Base-by-base conservation (phyloP, 2,888 invertebrate species). In the Diarsia mendica region DNA sequence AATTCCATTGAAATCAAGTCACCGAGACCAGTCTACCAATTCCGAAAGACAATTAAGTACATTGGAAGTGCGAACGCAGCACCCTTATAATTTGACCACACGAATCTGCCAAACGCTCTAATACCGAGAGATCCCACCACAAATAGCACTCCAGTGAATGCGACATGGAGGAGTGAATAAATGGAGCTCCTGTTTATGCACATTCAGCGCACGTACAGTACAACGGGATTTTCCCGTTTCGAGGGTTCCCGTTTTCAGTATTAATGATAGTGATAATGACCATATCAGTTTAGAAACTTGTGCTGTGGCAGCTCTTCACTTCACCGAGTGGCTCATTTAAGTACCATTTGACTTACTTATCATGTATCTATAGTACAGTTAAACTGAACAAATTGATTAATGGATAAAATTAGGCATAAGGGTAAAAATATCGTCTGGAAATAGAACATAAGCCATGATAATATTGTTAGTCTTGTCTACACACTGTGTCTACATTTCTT, bases 21-120 rank as follows among this genome's bases (percentile, higher is more conserved):
- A 64, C 39, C 6, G 18, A 75, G 55, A 44, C 44, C 39, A 69
- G 61, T 71, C 48, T 0, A 68, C 20, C 55, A 68, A 66, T 67
- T 28, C 39, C 20, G 15, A 70, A 67, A 72, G 85, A 71, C 78
- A 70, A 85, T 85, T 73, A n/a, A n/a, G n/a, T n/a, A 71, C 69
- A 72, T 67, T 53, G 60, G 44, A 64, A 85, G 49, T 82, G 85
- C 78, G 65, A 69, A 58, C 49, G 23, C 55, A 39, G 78, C 61
- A 11, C 46, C 72, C 85, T 77, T 82, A 73, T 85, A 82, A 85
- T 85, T 85, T 82, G 72, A 82, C 85, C 72, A 85, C 70, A 77
- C 64, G 51, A 55, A 67, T 61, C 60, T 69, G 55, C 44, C 67
- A 67, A 85, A 67, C 72, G 55, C 39, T 82, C 67, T 58, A 61